Base-by-base conservation (phyloP, 1,140 invertebrate genomes). In the Hyles vespertilio region DNA sequence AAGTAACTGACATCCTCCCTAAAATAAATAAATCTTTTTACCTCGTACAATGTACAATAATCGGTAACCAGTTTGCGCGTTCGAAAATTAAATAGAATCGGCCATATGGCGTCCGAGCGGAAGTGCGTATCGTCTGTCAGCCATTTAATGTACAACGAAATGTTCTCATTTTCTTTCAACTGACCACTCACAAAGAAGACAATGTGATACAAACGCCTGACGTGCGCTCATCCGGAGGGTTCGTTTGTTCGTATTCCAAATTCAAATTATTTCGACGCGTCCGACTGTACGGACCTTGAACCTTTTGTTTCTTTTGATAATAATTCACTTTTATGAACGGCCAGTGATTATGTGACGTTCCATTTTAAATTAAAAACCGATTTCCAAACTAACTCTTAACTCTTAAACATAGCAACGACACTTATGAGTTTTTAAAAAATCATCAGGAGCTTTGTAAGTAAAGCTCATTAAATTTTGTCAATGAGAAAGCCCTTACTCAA, bases 61-160 rank as follows among this genome's bases (percentile, higher is more conserved):
- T 51, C 48, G 47, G 49, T 58, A 67, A 74, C 72, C 70, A 72
- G 74, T 77, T 79, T 59, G 64, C 64, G 66, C 45, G 65, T 72
- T 65, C 47, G 67, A 59, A 80, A 79, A 79, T 81, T 76, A 77
- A 83, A 77, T 81, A 79, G 71, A 70, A 68, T 76, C 55, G 60
- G 66, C 44, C 83, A 88, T 82, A 85, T 85, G 83, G 77, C 70
- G 72, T 73, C 68, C 71, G 70, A 76, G 59, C 81, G 84, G 84
- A 86, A 87, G 80, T 81, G 61, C 73, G 82, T 82, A 84, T 88
- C 83, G 81, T 69, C 82, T 88, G 79, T 81, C 81, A 79, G 77
- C 65, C 73, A 65, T 87, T 84, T 79, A 82, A 79, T 87, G 84
- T 85, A 79, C 86, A 85, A 86, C 84, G 77, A 83, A 81, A 77